Conservation (phyloP, 1,140 invertebrate genomes). For the Drosophila willistoni region DNA sequence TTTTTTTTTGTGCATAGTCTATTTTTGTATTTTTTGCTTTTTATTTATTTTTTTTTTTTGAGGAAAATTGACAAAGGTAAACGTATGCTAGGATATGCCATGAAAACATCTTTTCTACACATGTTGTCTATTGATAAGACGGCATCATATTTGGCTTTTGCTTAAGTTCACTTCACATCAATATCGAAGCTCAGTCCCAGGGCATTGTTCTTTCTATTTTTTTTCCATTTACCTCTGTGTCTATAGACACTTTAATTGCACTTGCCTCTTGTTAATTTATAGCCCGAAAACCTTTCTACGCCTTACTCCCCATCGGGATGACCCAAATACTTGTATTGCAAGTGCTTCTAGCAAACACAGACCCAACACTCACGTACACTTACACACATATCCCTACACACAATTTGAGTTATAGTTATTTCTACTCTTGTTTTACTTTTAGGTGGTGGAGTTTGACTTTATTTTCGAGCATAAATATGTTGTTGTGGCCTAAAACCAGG, state of each 20-base stretch:
- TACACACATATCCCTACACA: background rate
- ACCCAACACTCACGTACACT: background rate
- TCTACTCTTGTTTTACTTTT: slow-evolving; percentile 1
- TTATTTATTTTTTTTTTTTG: background rate
- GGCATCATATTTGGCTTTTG: slow-evolving; percentile 37
- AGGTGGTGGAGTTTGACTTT: slow-evolving; percentile 1
- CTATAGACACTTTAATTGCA: slow-evolving; percentile 45
- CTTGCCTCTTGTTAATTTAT: slow-evolving; percentile 41
- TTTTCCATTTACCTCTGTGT: slow-evolving; percentile 17
- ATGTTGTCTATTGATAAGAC: slow-evolving; percentile 33
- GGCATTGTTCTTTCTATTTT: slow-evolving; percentile 35
- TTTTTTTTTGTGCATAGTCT: slow-evolving; percentile 15
- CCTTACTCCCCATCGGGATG: slow-evolving; percentile 4
- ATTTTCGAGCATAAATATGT: slow-evolving; percentile 6
- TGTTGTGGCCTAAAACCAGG: background rate
- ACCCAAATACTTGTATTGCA: slow-evolving; percentile 16
- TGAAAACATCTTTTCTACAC: slow-evolving; percentile 6
- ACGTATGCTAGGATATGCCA: slow-evolving; percentile 5
- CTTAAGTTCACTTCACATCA: slow-evolving; percentile 11
- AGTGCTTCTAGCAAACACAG: background rate
- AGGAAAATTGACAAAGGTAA: slow-evolving; percentile 45
- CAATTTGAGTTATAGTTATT: slow-evolving; percentile 6
- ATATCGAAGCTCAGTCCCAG: slow-evolving; percentile 3
- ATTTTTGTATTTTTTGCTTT: slow-evolving; percentile 11
- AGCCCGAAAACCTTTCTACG: slow-evolving; percentile 19